phyloP scores from a whole-genome alignment of 2,113 vertebrate genomes.

The Neolamprologus brichardi region DNA sequence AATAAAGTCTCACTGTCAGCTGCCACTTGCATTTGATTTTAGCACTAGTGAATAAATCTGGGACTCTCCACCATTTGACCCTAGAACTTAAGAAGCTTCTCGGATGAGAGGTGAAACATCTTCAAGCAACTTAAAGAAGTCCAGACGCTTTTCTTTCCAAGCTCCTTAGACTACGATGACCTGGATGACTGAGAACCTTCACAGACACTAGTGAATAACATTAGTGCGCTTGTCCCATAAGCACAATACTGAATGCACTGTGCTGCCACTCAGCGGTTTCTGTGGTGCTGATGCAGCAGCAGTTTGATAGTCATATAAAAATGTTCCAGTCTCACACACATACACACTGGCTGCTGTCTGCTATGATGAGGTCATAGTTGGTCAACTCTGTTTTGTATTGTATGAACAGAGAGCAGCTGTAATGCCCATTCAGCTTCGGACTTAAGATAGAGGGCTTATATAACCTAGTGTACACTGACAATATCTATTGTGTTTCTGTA shows the following conservation, averaged over 20 bases:
- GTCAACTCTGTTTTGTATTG: conserved; percentile 31
- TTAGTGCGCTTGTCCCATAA: neutral
- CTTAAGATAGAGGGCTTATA: neutral
- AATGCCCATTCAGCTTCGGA: conserved; percentile 2
- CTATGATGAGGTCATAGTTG: conserved; percentile 34
- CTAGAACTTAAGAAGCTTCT: neutral
- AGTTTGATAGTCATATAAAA: conserved; percentile 13
- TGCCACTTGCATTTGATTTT: neutral
- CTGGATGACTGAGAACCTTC: neutral
- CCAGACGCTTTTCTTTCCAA: neutral
- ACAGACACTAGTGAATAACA: neutral
- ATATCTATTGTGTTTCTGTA: conserved; percentile 14
- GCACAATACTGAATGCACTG: neutral
- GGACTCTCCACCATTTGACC: neutral
- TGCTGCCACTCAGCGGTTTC: conserved; percentile 21
- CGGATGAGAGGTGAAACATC: neutral
- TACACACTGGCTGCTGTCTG: neutral
- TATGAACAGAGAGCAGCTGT: conserved; percentile 22
- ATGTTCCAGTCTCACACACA: conserved; percentile 25
- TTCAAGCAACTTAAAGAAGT: neutral
- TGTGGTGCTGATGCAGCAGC: conserved; percentile 51
- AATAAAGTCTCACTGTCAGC: neutral
- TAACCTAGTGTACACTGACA: neutral
- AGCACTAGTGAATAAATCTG: neutral
- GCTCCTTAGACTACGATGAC: neutral